Base-by-base conservation (phyloP, 2,113 vertebrate species). In the Hippotragus niger region DNA sequence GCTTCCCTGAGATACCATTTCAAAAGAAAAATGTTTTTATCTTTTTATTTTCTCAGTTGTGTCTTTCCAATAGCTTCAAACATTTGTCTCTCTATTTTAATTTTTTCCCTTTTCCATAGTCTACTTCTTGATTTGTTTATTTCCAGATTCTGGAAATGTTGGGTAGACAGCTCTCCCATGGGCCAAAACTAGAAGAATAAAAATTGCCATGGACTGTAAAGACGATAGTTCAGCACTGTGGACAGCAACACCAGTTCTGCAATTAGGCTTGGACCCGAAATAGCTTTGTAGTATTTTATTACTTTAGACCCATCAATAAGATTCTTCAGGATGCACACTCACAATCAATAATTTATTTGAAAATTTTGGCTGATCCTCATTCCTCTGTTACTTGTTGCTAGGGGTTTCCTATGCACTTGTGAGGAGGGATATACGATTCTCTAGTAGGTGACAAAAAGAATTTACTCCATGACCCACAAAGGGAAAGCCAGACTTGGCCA, bases 71-170 rank as follows among this genome's bases (percentile, higher is more conserved):
- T 50, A 11, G 19, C 5, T 53, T 29, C 14, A 62, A 29, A 33
- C 2, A 33, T 43, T 50, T 90, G 0, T 55, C 10, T 81, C 5
- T 58, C 2, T n/a, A 27, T 27, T 36, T 62, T 40, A n/a, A 29
- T 0, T 40, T 5, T 67, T 62, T 7, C 21, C 67, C 5, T 13
- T 19, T 71, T 64, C 5, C 17, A 52, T 87, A 80, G 12, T 53
- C 5, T 85, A 21, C 21, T 6, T 43, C 5, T 92, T 93, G 16
- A 40, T n/a, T 74, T 5, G 86, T 47, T 64, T 83, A 9, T 7
- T 87, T 95, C 40, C 80, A 8, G 89, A 90, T 91, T 95, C 87
- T 92, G 16, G 53, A 88, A 15, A 36, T 80, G 3, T 25, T 78
- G 33, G 17, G 3, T 2, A 36, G 53, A 91, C 1, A 58, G 23